These are phyloP conservation scores for Falco novaeseelandiae DNA, from an alignment of 2,797 vertebrate species.

Conservation along the genomic window DNA sequence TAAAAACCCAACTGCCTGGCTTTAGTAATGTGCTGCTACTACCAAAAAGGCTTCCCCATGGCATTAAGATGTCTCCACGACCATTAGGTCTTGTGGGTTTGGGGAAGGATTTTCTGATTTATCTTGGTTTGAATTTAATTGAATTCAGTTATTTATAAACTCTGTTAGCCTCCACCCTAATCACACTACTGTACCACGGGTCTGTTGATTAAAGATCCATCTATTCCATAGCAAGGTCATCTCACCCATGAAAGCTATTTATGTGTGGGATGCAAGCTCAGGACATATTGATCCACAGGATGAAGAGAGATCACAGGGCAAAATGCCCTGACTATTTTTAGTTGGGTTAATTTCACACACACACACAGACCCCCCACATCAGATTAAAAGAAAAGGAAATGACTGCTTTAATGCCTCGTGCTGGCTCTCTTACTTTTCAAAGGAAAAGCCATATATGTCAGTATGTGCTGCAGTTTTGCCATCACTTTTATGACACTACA, in stretches of 20 bases:
- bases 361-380: neutral
- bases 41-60: neutral
- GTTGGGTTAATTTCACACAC: neutral
- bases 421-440: conserved; percentile 37
- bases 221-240: conserved; percentile 27
- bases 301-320: conserved; percentile 55
- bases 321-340: conserved; percentile 74
- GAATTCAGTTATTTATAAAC: conserved; percentile 24
- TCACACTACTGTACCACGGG: neutral
- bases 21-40: neutral
- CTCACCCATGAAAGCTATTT: conserved; percentile 53
- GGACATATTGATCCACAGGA: conserved; percentile 54
- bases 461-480: neutral
- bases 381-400: conserved; percentile 9
- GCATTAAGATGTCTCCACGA: neutral
- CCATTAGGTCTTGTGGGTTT: neutral
- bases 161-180: neutral
- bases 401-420: neutral
- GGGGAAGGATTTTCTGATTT: neutral
- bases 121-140: neutral
- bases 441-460: conserved; percentile 7
- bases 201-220: conserved; percentile 37
- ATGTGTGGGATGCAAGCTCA: conserved; percentile 54
- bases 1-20: neutral
- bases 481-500: neutral